Evolutionary conservation across 2,113 vertebrate genomes (phyloP), one percentile per base, ranked within the genome.

Genomic region (Synchiropus splendidus): DNA sequence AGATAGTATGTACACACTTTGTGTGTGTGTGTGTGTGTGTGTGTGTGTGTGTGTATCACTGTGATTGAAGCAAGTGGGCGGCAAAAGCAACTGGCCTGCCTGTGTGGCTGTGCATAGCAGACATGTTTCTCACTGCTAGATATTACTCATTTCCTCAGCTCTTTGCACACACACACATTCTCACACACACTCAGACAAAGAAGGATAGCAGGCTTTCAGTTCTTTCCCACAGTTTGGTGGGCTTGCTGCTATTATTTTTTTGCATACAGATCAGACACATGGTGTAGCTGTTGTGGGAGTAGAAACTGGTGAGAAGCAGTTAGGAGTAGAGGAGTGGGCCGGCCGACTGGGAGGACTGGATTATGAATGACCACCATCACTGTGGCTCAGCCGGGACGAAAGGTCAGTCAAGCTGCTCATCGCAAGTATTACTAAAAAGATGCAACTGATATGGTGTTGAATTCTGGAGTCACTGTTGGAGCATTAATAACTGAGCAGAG

Each of bases 141-240:
- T 85, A 87, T 87, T 87, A 87, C 83, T 85, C 83, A 86, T 83
- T 85, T 85, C 82, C 82, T 85, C 61, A 83, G 79, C 63, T 67
- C 63, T 81, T 75, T 80, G 74, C 74, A 68, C 64, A 81, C 73
- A 75, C 68, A 70, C 31, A 35, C 59, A 52, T 53, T 51, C 55
- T 55, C 55, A 61, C 60, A 51, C 60, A 54, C 47, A 35, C 56
- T 59, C 58, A 34, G 57, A 59, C 58, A 54, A 57, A 70, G 51
- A 67, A 56, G 18, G 66, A 64, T 54, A 48, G 68, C 61, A 49
- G 61, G 47, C 64, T 70, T 53, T 67, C 65, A 61, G 63, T 64
- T 70, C 61, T 68, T 64, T 65, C 70, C 64, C 54, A 63, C 64
- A 58, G 53, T 74, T 76, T 66, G 58, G 61, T 75, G 67, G 75